Base-by-base conservation (phyloP, 2,888 invertebrate genomes). In the Periphyllus acericola region DNA sequence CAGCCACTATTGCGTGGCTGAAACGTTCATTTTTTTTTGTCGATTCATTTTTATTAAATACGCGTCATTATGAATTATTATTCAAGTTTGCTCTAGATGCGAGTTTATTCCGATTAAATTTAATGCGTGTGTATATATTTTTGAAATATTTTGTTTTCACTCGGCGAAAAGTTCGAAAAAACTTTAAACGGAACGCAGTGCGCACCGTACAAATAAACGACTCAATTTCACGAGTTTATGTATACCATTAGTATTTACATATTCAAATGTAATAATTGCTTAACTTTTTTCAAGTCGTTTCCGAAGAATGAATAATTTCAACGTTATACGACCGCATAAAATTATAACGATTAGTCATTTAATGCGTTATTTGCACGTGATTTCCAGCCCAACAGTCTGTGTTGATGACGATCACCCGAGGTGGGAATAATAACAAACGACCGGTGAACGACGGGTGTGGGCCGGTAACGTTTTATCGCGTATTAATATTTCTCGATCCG, bases 251-350 rank as follows among this genome's bases (percentile, higher is more conserved):
- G 40, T 60, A 83, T 83, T 83, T 83, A 75, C 60, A 75, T 83
- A 60, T 83, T 83, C 40, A 66, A 83, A 60, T 60, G 60, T 75
- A 83, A 74, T 83, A 75, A 83, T 75, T 29, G 29, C 75, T 83
- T 17, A 40, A 75, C 40, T 75, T 75, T 40, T 75, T 75, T 21
- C 68, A 19, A 55, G 19, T 5, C 9, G 55, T 17, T 74, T 55
- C 21, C 46, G 32, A 21, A 29, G 29, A 36, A 74, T 55, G 55
- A 83, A 83, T 72, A 34, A 60, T 75, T 75, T 40, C 40, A 3
- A 66, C 21, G 25, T 29, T 29, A 25, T 60, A 75, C 29, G 36
- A 34, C 36, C 17, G 21, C 60, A 60, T 29, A 25, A 60, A 66
- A 75, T 60, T 55, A 46, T 34, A 17, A 83, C 36, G 34, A 36